These are phyloP conservation scores for Eriocheir sinensis DNA, from an alignment of 1,140 invertebrate species.

Conservation along the genomic window DNA sequence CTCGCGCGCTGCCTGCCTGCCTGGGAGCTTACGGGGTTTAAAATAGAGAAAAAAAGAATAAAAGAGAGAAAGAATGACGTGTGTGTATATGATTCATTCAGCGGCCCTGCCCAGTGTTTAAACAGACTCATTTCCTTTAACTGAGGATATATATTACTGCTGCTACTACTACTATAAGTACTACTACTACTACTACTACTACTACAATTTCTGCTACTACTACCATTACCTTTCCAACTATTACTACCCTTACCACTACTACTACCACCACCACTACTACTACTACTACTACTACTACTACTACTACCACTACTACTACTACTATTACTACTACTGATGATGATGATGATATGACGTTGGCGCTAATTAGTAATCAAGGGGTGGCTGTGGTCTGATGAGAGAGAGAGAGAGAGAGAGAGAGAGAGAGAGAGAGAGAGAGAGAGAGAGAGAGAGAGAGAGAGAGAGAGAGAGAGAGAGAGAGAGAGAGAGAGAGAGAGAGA, in stretches of 20 bases:
- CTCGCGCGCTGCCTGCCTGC: too few species aligned
- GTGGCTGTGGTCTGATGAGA: too few species aligned
- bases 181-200: not conserved
- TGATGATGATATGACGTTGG: too few species aligned
- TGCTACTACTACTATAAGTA: not conserved
- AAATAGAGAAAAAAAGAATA: too few species aligned
- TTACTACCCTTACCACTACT: not conserved
- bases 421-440: not conserved
- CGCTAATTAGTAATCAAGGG: too few species aligned
- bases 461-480: too few species aligned
- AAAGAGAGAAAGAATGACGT: not conserved
- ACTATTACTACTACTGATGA: constrained; percentile 4
- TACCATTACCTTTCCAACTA: not conserved
- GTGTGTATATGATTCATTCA: not conserved
- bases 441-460: too few species aligned
- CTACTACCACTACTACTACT: not conserved
- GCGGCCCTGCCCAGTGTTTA: not conserved
- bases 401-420: too few species aligned
- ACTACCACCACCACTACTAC: not conserved
- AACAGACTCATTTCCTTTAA: not conserved
- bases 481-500: too few species aligned
- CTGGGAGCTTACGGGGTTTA: not conserved
- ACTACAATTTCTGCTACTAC: not conserved
- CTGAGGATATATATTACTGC: not conserved
- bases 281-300: not conserved